A percentile compares a stretch with the other conserved stretches of the same genome.
These are phyloP conservation scores for Trisateles emortualis DNA, from an alignment of 2,888 invertebrate genomes.

Conservation along the genomic window DNA sequence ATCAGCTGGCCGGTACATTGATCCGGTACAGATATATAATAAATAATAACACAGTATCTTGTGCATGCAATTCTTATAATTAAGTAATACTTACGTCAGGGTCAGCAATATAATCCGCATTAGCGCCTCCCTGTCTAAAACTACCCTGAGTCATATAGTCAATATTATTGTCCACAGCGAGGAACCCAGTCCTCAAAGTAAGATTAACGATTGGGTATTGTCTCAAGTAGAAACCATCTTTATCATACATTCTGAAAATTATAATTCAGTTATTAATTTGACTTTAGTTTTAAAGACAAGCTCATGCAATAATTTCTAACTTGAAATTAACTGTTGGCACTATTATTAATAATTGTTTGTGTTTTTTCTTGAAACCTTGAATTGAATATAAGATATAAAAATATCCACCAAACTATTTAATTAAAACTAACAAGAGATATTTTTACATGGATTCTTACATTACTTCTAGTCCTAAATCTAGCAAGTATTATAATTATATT, in stretches of 20 bases:
- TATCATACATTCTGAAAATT: constrained; percentile 60
- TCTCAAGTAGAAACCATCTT: constrained; percentile 55
- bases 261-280: not conserved
- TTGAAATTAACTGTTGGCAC: no score
- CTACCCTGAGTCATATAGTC: constrained; percentile 67
- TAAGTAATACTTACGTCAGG: constrained; percentile 60
- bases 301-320: not conserved
- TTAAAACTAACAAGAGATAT: no score
- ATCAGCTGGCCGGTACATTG: no score
- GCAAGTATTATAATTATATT: no score
- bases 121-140: constrained; percentile 66
- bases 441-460: no score
- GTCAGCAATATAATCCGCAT: constrained; percentile 65
- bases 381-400: no score
- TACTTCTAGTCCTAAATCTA: not conserved
- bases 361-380: no score
- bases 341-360: no score
- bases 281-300: not conserved
- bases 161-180: constrained; percentile 62
- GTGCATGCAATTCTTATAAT: not conserved
- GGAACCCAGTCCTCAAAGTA: constrained; percentile 62
- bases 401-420: no score
- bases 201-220: constrained; percentile 60
- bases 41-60: not conserved
- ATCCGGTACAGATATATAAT: no score